These are phyloP conservation scores for Matsumyia berberina DNA, from an alignment of 2,888 invertebrate species.

Conservation along the genomic window DNA sequence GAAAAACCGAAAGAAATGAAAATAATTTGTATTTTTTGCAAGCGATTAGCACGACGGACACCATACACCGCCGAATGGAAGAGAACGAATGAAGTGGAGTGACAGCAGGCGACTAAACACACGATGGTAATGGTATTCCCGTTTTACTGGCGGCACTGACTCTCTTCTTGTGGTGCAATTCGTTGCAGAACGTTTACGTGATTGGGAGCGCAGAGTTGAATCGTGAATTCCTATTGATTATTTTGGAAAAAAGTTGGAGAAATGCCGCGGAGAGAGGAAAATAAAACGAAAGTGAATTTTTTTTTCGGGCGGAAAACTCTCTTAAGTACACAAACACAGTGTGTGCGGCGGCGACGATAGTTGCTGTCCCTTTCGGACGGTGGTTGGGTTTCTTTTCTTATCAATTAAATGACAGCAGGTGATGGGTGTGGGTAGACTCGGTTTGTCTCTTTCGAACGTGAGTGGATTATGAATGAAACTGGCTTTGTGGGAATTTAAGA, in stretches of 20 bases:
- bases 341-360: not conserved
- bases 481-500: slow-evolving; percentile 29
- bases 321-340: slow-evolving; percentile 65
- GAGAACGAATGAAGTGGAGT: slow-evolving; percentile 66
- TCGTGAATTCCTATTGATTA: slow-evolving; percentile 14
- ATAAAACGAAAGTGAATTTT: not conserved
- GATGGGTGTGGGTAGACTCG: not conserved
- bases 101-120: slow-evolving; percentile 13
- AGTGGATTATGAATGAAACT: not conserved
- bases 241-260: not conserved
- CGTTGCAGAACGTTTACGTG: not conserved
- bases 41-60: slow-evolving; percentile 32
- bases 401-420: slow-evolving; percentile 49
- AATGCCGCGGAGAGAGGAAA: not conserved
- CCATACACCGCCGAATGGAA: slow-evolving; percentile 60
- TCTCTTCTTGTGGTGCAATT: slow-evolving; percentile 12
- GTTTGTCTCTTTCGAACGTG: slow-evolving; percentile 25
- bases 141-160: not conserved
- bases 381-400: slow-evolving; percentile 10
- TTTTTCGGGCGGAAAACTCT: slow-evolving; percentile 4
- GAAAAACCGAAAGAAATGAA: slow-evolving; percentile 37
- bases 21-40: slow-evolving; percentile 44
- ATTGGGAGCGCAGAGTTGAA: slow-evolving; percentile 2
- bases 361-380: slow-evolving; percentile 18
- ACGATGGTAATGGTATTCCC: too few species aligned